Conservation (phyloP, 2,888 invertebrate genomes). For the Andrena praecox region DNA sequence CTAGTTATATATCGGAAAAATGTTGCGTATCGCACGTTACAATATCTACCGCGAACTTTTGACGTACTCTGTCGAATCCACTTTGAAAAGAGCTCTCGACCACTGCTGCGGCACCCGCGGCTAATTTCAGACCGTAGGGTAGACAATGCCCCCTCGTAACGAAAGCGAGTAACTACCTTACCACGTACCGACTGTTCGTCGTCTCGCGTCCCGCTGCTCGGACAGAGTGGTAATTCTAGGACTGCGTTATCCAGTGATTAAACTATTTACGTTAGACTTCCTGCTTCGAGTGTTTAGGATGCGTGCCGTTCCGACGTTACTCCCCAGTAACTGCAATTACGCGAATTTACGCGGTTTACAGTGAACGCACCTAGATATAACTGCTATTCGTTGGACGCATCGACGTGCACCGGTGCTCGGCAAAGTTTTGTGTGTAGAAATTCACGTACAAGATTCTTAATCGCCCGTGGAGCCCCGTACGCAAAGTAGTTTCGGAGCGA, state of each 20-base stretch:
- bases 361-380: constrained; percentile 25
- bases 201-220: neutral
- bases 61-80: neutral
- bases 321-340: constrained; percentile 54
- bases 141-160: constrained; percentile 49
- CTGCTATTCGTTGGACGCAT: constrained; percentile 26
- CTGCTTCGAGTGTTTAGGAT: constrained; percentile 61
- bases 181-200: constrained; percentile 58
- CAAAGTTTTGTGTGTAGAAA: constrained; percentile 2
- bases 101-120: neutral
- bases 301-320: constrained; percentile 50
- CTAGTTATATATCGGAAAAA: neutral
- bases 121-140: constrained; percentile 15
- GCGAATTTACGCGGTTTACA: constrained; percentile 48
- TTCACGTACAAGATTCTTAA: constrained; percentile 18
- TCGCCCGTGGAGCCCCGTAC: constrained; percentile 8
- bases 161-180: constrained; percentile 14
- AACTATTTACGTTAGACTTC: constrained; percentile 63
- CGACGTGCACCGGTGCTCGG: constrained; percentile 9
- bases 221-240: constrained; percentile 54
- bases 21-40: neutral
- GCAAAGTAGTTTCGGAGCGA: constrained; percentile 14
- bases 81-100: constrained; percentile 3
- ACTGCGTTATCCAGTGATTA: constrained; percentile 56
- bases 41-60: neutral